These are phyloP conservation scores for Euproctis similis DNA, from an alignment of 2,888 invertebrate species.

Conservation along the genomic window DNA sequence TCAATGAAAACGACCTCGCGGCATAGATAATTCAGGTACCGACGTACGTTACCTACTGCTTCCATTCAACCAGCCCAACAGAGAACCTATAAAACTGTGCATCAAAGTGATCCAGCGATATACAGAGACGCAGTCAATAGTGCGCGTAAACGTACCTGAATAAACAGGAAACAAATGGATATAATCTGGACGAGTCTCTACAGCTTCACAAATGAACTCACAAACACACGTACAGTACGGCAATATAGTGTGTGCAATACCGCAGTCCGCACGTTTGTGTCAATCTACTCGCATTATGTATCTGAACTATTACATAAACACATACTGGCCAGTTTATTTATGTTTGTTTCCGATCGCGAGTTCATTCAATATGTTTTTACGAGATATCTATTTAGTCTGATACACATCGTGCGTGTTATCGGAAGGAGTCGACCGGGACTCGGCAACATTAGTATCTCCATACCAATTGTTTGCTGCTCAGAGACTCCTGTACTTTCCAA, in stretches of 20 bases:
- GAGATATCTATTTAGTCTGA: no score
- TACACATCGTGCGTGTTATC: no score
- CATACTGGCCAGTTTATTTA: constrained; percentile 17
- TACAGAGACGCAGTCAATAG: constrained; percentile 16
- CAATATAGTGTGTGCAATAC: no score
- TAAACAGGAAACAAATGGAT: constrained; percentile 6
- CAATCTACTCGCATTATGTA: background rate
- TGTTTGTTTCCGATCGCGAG: constrained; percentile 20
- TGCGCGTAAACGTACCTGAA: constrained; percentile 20
- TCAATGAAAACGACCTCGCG: background rate
- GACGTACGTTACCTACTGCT: background rate
- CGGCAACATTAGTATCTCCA: no score
- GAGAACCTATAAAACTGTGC: constrained; percentile 15
- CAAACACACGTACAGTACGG: background rate
- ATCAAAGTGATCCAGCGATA: constrained; percentile 23
- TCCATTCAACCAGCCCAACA: constrained; percentile 11
- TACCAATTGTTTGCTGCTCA: no score
- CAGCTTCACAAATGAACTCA: background rate
- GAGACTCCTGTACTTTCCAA: no score
- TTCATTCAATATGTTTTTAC: constrained; percentile 24
- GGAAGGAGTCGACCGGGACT: no score
- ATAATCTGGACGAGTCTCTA: background rate
- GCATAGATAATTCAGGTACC: no score
- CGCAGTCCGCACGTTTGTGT: no score
- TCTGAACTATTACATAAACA: constrained; percentile 15